Base-by-base conservation (phyloP, 1,140 invertebrate species). In the Hyles vespertilio region DNA sequence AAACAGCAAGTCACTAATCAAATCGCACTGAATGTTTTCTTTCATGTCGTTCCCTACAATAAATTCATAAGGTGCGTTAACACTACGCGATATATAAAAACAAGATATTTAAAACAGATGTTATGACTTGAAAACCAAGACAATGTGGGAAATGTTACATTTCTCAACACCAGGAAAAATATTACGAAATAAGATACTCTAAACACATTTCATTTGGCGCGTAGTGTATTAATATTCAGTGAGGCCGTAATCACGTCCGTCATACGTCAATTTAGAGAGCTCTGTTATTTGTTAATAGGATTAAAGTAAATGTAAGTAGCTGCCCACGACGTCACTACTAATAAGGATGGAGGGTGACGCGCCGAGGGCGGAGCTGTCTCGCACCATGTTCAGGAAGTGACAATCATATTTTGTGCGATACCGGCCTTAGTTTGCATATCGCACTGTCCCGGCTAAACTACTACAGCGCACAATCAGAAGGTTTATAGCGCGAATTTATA, bases 321-420 rank as follows among this genome's bases (percentile, higher is more conserved):
- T 4, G 5, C 12, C 40, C 36, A 22, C 48, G 44, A 59, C 59
- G 58, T 65, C 62, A 63, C 51, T n/a, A 54, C 51, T 76, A 76
- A 76, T 76, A 53, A 76, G 73, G 73, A 76, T 69, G 70, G 61
- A 67, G 73, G 73, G 73, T 72, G 64, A 47, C 63, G 69, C 69
- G 61, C 63, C 69, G 59, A 32, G 63, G 61, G 48, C 61, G 50
- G 36, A 32, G 52, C 32, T 12, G 8, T 12, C 9, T 52, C n/a
- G 11, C 51, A 52, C 22, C 59, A 53, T 44, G 58, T 58, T 60
- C 61, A 70, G 70, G 70, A 73, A 68, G 68, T 67, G 62, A 53
- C 65, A 70, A 70, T 73, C 67, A 70, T 47, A 44, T 33, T 33
- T 22, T 32, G 55, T 51, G 50, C 43, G 49, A 57, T 40, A 36